Percentiles rank a stretch among this genome's conserved stretches.
These are phyloP conservation scores for Meriones psammophilus DNA, from an alignment of 2,797 vertebrate species.

Conservation along the genomic window DNA sequence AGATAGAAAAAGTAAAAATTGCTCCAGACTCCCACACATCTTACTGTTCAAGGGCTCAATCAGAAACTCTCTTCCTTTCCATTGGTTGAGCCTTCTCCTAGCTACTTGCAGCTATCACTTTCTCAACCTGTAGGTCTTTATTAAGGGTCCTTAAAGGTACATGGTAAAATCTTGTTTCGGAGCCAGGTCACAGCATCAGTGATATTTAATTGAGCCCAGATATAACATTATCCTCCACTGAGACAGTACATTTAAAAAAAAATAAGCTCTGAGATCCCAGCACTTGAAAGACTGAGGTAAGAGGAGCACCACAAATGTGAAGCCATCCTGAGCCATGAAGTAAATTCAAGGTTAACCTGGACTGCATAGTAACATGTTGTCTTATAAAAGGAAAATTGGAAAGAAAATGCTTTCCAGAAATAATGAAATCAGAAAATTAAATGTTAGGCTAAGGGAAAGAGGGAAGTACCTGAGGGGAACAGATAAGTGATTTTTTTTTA, in stretches of 20 bases:
- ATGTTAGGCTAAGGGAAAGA: background rate
- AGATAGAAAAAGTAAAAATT: background rate
- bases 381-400: background rate
- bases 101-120: conserved; percentile 73
- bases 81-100: conserved; percentile 66
- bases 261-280: conserved; percentile 66
- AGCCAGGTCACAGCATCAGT: conserved; percentile 60
- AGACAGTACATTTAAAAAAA: conserved; percentile 48
- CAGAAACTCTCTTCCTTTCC: conserved; percentile 67
- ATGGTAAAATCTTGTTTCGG: conserved; percentile 49
- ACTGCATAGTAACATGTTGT: background rate
- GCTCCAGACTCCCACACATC: background rate
- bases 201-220: conserved; percentile 75
- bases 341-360: background rate
- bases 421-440: conserved; percentile 73
- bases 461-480: conserved; percentile 13
- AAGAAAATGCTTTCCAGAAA: background rate
- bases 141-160: conserved; percentile 66
- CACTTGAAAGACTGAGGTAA: background rate
- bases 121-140: conserved; percentile 72
- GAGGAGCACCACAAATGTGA: background rate
- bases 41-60: conserved; percentile 58
- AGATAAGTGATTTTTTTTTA: background rate
- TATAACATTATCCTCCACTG: conserved; percentile 80
- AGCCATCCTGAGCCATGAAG: background rate